Percentiles rank a stretch among this genome's conserved stretches.
phyloP scores from a whole-genome alignment of 2,888 invertebrate genomes.

The Xestoiulus laeticollis region DNA sequence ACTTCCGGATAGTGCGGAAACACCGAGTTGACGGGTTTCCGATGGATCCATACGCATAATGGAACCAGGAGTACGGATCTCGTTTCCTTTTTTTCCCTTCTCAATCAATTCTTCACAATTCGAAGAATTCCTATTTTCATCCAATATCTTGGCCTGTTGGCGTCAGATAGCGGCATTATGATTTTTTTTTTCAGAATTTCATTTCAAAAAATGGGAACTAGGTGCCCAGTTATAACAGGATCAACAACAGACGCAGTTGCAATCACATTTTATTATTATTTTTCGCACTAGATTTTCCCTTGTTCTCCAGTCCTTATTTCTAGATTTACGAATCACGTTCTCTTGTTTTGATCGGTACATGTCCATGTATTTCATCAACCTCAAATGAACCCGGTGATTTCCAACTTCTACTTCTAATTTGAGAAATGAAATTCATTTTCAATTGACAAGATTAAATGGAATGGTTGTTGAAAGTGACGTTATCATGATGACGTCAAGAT shows the following conservation, averaged over 20 bases:
- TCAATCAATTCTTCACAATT: slow-evolving; percentile 41
- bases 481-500: too few relatives aligned
- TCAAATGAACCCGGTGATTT: too few relatives aligned
- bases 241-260: neutral
- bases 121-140: slow-evolving; percentile 30
- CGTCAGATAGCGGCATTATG: slow-evolving; percentile 9
- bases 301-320: too few relatives aligned
- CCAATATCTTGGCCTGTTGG: slow-evolving; percentile 41
- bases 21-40: slow-evolving; percentile 44
- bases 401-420: too few relatives aligned
- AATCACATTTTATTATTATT: neutral
- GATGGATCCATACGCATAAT: slow-evolving; percentile 35
- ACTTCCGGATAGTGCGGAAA: slow-evolving; percentile 44
- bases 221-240: neutral
- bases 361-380: too few relatives aligned
- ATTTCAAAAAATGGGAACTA: slow-evolving; percentile 24
- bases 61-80: slow-evolving; percentile 5
- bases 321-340: too few relatives aligned
- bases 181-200: neutral
- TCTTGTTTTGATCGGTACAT: too few relatives aligned
- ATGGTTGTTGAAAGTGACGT: too few relatives aligned
- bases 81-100: slow-evolving; percentile 21
- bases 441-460: too few relatives aligned
- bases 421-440: too few relatives aligned
- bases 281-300: too few relatives aligned